Conservation (phyloP, 2,888 invertebrate species). For the Morinoia aosen region DNA sequence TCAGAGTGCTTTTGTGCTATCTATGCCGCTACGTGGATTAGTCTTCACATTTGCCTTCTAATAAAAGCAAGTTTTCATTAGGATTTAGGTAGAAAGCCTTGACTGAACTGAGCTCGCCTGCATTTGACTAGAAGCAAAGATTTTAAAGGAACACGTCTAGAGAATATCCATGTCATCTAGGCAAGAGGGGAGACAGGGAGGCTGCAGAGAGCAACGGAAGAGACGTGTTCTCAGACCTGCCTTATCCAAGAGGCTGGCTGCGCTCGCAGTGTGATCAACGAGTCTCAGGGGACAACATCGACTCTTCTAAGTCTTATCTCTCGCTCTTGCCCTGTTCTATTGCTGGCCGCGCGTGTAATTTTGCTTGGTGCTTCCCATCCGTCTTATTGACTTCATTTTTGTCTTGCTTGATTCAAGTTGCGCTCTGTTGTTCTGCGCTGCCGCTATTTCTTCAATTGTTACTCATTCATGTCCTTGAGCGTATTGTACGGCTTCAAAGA, state of each 20-base stretch:
- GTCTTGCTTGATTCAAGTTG: not conserved
- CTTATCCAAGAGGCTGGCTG: not conserved
- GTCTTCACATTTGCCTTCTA: too few species aligned
- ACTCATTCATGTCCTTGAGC: not conserved
- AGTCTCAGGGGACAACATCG: not conserved
- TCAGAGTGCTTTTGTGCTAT: too few species aligned
- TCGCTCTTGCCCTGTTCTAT: not conserved
- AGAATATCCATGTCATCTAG: not conserved
- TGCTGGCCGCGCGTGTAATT: not conserved
- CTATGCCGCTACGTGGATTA: too few species aligned
- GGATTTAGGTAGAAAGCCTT: not conserved
- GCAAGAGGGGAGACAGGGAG: not conserved
- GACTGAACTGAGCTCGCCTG: not conserved
- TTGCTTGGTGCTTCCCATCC: not conserved
- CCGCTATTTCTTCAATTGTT: not conserved
- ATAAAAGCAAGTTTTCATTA: not conserved
- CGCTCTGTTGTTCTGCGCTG: not conserved
- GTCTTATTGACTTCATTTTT: not conserved
- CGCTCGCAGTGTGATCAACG: not conserved
- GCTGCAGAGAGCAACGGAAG: not conserved
- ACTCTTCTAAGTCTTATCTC: not conserved
- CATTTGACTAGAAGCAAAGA: too few species aligned
- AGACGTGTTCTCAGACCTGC: not conserved
- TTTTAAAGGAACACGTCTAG: not conserved
- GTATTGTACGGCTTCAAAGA: not conserved